Conservation (phyloP, 2,888 invertebrate genomes). For the Rhopalosiphum nymphaeae region DNA sequence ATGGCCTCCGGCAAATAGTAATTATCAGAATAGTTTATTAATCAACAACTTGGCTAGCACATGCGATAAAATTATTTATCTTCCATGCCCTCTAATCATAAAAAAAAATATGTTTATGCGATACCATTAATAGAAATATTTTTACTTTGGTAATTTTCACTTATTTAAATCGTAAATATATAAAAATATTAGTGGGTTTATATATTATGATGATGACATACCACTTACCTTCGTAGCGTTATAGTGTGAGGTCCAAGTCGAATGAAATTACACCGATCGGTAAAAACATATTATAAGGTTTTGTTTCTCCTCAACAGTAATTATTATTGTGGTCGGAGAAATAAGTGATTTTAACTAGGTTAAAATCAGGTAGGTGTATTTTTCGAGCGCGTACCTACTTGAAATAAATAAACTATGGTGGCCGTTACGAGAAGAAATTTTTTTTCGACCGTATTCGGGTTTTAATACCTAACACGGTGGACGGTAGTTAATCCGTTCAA, state of each 20-base stretch:
- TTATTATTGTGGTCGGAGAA: not conserved
- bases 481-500: not conserved
- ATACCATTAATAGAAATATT: constrained; percentile 13
- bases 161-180: not conserved
- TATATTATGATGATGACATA: not conserved
- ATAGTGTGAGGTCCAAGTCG: not conserved
- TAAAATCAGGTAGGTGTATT: not conserved
- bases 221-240: not conserved
- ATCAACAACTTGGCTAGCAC: not conserved
- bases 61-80: constrained; percentile 24
- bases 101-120: not conserved
- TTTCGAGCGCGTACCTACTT: not conserved
- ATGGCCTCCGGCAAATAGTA: constrained; percentile 3
- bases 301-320: not conserved
- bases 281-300: not conserved
- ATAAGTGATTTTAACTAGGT: not conserved
- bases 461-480: not conserved
- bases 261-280: not conserved
- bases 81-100: not conserved
- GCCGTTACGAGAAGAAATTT: not conserved
- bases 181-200: not conserved
- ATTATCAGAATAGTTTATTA: constrained; percentile 20
- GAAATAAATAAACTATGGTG: not conserved
- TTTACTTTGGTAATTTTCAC: not conserved
- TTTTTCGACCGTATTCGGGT: not conserved